Conservation (phyloP, 2,113 vertebrate genomes). For the Terrapene triunguis region DNA sequence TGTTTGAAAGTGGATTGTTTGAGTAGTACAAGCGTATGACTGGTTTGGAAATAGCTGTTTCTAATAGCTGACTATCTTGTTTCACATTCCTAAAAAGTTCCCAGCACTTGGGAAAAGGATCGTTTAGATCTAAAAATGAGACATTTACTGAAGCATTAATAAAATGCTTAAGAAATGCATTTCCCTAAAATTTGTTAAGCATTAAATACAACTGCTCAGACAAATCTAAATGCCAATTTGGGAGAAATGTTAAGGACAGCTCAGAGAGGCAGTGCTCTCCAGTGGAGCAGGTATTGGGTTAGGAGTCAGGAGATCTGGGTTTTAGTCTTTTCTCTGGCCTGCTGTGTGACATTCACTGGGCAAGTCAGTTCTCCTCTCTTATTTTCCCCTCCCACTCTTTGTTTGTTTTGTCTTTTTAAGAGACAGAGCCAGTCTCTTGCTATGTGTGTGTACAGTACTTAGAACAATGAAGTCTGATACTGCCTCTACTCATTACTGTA, state of each 20-base stretch:
- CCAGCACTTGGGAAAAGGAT: background rate
- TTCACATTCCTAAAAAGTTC: constrained; percentile 21
- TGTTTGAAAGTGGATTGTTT: background rate
- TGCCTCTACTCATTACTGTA: background rate
- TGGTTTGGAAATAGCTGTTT: background rate
- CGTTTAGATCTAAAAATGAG: constrained; percentile 16
- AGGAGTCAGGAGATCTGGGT: background rate
- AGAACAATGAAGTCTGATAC: background rate
- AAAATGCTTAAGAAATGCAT: background rate
- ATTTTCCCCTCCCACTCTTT: background rate
- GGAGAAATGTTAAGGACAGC: background rate
- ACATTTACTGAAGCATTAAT: background rate
- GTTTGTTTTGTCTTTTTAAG: background rate
- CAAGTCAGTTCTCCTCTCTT: background rate
- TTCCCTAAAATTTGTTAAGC: background rate
- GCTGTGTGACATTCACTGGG: background rate
- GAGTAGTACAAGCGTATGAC: background rate
- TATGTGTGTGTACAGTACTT: background rate
- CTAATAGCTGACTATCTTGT: background rate
- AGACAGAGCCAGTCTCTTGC: background rate
- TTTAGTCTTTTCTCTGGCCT: background rate
- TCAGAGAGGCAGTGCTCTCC: background rate
- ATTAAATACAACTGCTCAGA: background rate
- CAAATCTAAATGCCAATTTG: background rate
- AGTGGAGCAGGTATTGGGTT: background rate